Percentiles rank a stretch among this genome's conserved stretches.
Conservation (phyloP, 2,797 vertebrate species). For the Acropternis orthonyx region DNA sequence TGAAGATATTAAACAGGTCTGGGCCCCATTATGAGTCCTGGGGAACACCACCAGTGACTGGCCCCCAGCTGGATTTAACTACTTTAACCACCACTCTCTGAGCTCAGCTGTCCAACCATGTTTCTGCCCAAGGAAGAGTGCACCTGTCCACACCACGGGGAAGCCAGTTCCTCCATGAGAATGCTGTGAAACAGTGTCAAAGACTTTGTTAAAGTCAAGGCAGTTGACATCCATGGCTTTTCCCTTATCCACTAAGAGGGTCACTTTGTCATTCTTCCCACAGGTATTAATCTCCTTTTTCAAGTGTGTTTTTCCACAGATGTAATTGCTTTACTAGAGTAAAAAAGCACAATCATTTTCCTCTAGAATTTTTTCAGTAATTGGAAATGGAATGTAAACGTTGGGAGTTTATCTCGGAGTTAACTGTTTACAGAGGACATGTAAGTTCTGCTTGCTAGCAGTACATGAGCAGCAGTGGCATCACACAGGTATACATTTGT, state of each 20-base stretch:
- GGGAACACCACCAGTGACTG: too few species aligned
- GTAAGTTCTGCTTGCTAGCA: not conserved
- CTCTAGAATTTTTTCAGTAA: not conserved
- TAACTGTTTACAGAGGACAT: not conserved
- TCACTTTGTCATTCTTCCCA: not conserved
- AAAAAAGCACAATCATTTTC: not conserved
- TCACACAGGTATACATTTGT: not conserved
- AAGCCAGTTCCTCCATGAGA: not conserved
- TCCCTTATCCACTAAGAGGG: fast-evolving
- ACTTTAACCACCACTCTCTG: not conserved
- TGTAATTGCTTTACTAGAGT: fast-evolving
- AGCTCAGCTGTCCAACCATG: not conserved
- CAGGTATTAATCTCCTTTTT: not conserved
- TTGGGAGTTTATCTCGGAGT: not conserved
- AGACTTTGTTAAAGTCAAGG: not conserved
- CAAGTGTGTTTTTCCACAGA: not conserved
- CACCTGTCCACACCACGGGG: too few species aligned
- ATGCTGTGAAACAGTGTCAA: not conserved
- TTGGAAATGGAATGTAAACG: not conserved
- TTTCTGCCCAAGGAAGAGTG: not conserved
- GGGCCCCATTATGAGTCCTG: not conserved
- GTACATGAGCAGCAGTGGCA: not conserved
- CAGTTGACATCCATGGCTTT: not conserved
- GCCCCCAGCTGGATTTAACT: not conserved
- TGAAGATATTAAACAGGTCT: not conserved